A percentile compares a stretch with the other conserved stretches of the same genome.
These are phyloP conservation scores for Drosophila ogumai DNA, from an alignment of 1,140 invertebrate species.

Conservation along the genomic window DNA sequence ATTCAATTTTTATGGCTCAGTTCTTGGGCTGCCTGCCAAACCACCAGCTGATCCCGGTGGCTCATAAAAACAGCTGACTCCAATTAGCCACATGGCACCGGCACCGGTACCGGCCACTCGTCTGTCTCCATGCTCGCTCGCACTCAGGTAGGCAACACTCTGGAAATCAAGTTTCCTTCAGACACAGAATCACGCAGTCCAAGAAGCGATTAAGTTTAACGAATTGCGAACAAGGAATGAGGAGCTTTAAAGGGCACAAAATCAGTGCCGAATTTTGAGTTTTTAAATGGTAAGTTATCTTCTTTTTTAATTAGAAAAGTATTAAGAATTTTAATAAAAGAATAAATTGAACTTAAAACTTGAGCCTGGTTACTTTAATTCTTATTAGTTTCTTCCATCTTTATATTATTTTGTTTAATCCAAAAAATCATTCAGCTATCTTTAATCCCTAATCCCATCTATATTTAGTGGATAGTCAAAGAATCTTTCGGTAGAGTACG, in stretches of 20 bases:
- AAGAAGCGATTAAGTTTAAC: slow-evolving; percentile 63
- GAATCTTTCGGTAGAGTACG: background rate
- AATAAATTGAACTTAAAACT: background rate
- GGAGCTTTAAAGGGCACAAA: slow-evolving; percentile 3
- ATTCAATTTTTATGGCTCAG: slow-evolving; percentile 34
- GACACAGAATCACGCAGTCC: slow-evolving; percentile 1
- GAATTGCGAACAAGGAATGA: slow-evolving; percentile 25
- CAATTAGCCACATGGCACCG: slow-evolving; percentile 77
- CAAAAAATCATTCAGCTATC: background rate
- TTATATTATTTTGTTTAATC: background rate
- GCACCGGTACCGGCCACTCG: slow-evolving; percentile 11
- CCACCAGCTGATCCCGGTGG: slow-evolving; percentile 69
- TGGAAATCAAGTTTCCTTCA: slow-evolving; percentile 34
- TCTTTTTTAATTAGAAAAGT: background rate
- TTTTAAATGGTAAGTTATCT: background rate
- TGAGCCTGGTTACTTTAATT: background rate
- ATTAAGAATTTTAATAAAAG: background rate
- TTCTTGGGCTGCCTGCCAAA: slow-evolving; percentile 49
- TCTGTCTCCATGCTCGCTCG: no score
- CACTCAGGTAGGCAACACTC: slow-evolving; percentile 2
- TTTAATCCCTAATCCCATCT: background rate
- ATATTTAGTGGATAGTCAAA: background rate
- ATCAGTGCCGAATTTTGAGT: background rate
- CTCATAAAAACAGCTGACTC: slow-evolving; percentile 76
- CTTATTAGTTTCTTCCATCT: background rate